Evolutionary conservation across 2,797 vertebrate species (phyloP).

Genomic region (Poeciliopsis presidionis): DNA sequence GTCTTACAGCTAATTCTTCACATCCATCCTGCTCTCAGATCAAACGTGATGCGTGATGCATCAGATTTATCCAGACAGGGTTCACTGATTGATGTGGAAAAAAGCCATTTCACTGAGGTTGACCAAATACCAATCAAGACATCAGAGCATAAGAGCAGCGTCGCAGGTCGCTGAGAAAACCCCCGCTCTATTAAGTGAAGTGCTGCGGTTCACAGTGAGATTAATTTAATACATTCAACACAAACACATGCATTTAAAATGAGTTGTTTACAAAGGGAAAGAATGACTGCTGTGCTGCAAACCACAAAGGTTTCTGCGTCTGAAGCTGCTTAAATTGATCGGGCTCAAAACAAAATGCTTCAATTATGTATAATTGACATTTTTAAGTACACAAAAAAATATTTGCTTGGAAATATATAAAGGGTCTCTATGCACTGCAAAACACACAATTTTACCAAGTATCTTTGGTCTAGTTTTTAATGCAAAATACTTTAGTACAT

Average conservation of each 20-base stretch:
- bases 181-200: constrained; percentile 28
- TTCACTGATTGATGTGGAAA: constrained; percentile 38
- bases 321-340: constrained; percentile 20
- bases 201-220: constrained; percentile 23
- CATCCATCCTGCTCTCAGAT: constrained; percentile 36
- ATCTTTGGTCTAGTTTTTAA: too few relatives aligned
- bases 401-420: neutral
- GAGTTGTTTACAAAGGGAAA: constrained; percentile 27
- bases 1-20: constrained; percentile 31
- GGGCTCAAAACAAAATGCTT: constrained; percentile 16
- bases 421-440: too few relatives aligned
- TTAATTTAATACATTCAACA: constrained; percentile 31
- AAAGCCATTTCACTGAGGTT: constrained; percentile 48
- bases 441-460: too few relatives aligned
- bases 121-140: constrained; percentile 41
- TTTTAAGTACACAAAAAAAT: neutral
- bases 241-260: constrained; percentile 28
- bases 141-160: constrained; percentile 8
- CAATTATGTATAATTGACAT: neutral
- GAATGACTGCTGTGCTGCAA: constrained; percentile 21
- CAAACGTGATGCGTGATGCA: constrained; percentile 19
- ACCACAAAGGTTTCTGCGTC: constrained; percentile 14
- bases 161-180: constrained; percentile 33
- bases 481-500: too few relatives aligned
- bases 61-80: constrained; percentile 38